A percentile compares a stretch with the other conserved stretches of the same genome.
Evolutionary conservation across 2,888 invertebrate genomes (phyloP).

Genomic region (Epicampocera succincta): DNA sequence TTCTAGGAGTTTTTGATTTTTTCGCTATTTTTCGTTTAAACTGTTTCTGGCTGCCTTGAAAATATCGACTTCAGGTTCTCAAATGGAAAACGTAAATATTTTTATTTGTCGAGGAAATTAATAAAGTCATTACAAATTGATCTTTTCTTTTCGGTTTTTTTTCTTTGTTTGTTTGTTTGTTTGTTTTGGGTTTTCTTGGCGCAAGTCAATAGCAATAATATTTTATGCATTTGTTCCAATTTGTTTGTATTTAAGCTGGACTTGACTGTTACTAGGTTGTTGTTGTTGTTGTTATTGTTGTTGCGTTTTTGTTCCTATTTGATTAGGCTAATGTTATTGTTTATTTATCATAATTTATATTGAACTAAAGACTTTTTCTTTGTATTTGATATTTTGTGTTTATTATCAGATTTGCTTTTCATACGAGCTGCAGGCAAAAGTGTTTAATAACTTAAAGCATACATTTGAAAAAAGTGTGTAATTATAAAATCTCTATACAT

Average conservation of each 20-base stretch:
- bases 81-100: constrained; percentile 41
- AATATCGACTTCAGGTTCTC: constrained; percentile 26
- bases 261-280: constrained; percentile 42
- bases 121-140: constrained; percentile 13
- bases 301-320: constrained; percentile 1
- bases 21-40: not conserved
- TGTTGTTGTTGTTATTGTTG: constrained; percentile 2
- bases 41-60: not conserved
- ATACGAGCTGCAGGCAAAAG: constrained; percentile 12
- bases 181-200: not conserved
- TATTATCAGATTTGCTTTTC: constrained; percentile 49
- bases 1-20: not conserved
- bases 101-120: constrained; percentile 42
- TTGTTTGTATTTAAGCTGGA: not conserved
- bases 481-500: no score
- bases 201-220: constrained; percentile 30
- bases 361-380: constrained; percentile 14
- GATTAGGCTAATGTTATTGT: not conserved
- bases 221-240: not conserved
- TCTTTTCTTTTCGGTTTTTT: not conserved
- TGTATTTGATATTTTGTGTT: constrained; percentile 6
- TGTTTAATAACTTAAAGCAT: constrained; percentile 1
- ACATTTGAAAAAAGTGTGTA: not conserved
- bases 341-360: constrained; percentile 35
- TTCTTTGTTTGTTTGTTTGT: no score